Conservation (phyloP, 2,113 vertebrate species). For the Limnothrissa miodon region DNA sequence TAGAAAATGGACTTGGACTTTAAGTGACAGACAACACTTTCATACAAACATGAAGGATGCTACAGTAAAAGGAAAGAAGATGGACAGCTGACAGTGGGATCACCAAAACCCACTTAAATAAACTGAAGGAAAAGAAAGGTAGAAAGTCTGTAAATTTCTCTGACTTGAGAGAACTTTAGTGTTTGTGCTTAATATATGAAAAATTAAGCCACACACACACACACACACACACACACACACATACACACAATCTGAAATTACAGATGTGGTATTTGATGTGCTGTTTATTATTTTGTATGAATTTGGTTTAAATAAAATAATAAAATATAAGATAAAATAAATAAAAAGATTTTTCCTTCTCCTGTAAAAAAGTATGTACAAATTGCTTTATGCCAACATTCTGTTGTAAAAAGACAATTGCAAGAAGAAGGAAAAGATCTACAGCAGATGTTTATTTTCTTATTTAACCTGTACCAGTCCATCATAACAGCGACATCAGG, state of each 20-base stretch:
- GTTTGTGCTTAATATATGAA: slow-evolving; percentile 18
- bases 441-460: neutral
- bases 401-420: neutral
- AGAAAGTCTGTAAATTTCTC: neutral
- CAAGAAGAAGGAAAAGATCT: neutral
- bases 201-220: slow-evolving; percentile 5
- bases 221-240: too few species aligned
- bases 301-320: slow-evolving; percentile 17
- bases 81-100: neutral
- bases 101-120: neutral
- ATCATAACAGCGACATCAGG: neutral
- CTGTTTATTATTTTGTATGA: slow-evolving; percentile 25
- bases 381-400: neutral
- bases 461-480: neutral
- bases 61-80: neutral
- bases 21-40: slow-evolving; percentile 4
- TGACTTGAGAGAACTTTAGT: slow-evolving; percentile 1
- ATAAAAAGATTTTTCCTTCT: neutral
- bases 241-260: neutral
- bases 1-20: neutral
- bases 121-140: neutral
- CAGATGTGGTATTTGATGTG: slow-evolving; percentile 10
- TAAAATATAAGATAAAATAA: slow-evolving; percentile 10
- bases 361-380: neutral
- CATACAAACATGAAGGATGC: slow-evolving; percentile 17